Evolutionary conservation across 2,888 invertebrate species (phyloP), one percentile per base, ranked within the genome.

Genomic region (Orchesella flavescens): DNA sequence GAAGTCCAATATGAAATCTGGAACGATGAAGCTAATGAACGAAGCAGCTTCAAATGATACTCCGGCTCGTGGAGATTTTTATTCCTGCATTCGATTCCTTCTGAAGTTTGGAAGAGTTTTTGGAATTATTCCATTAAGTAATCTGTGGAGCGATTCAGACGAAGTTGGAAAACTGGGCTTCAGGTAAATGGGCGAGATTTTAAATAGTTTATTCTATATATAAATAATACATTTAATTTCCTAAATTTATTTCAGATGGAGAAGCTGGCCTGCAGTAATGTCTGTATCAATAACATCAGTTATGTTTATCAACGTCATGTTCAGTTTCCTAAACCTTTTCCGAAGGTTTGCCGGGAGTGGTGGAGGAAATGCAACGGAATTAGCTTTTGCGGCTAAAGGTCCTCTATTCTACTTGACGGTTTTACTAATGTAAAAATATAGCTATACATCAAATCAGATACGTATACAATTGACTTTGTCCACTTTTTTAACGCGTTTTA

Each of bases 291-390:
- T 68, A 5, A 68, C 65, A 10, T 46, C 44, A 1, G 24, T 74
- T 13, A 23, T 85, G 13, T 34, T 43, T 2, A 55, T 68, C 1
- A 86, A 80, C 24, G 76, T 79, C 0, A 12, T 79, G 10, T 61
- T 86, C 19, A 80, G 80, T 21, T 68, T 83, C 63, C 15, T 77
- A 17, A 57, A 44, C 21, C 44, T 86, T 15, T 49, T 83, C 15
- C 13, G 66, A 57, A 53, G 66, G 53, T 86, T 84, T 71, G 83
- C 76, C 0, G 83, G 77, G 1, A 23, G 44, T 5, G 81, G 79
- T n/a, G 81, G 78, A 24, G 75, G 82, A 34, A 86, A 83, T 59
- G 84, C 84, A 9, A 78, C 76, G 24, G 74, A 84, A n/a, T 71
- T 84, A 55, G 86, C 86, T 1, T 44, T 75, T 23, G 53, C 83